Evolutionary conservation across 2,797 vertebrate species (phyloP).

Genomic region (Phaenicophaeus curvirostris): DNA sequence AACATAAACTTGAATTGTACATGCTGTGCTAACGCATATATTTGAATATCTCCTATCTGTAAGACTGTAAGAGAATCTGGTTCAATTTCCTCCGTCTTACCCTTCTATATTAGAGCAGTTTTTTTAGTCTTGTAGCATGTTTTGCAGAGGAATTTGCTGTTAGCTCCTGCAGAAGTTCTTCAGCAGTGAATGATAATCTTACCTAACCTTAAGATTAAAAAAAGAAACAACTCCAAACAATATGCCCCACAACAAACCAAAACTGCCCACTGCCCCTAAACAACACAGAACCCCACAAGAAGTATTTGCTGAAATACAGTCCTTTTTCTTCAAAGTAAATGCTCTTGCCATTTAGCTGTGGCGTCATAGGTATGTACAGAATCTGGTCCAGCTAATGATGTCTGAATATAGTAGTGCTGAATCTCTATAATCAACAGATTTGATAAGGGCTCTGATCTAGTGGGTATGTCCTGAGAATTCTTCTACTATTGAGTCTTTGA

Average conservation of each 20-base stretch:
- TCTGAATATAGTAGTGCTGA: background rate
- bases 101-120: background rate
- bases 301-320: background rate
- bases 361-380: background rate
- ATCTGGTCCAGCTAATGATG: background rate
- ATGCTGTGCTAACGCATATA: background rate
- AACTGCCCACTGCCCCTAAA: background rate
- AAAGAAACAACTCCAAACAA: background rate
- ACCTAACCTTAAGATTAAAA: background rate
- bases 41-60: background rate
- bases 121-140: background rate
- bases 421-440: background rate
- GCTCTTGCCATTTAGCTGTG: background rate
- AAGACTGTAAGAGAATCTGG: background rate
- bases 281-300: background rate
- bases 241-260: background rate
- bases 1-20: background rate
- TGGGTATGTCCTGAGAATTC: background rate
- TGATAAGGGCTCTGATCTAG: background rate
- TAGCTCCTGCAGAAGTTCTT: background rate
- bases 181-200: background rate
- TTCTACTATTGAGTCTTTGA: background rate
- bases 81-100: background rate
- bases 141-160: background rate
- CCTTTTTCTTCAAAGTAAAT: background rate